phyloP scores from a whole-genome alignment of 2,888 invertebrate species.

The Agrypnus murinus region DNA sequence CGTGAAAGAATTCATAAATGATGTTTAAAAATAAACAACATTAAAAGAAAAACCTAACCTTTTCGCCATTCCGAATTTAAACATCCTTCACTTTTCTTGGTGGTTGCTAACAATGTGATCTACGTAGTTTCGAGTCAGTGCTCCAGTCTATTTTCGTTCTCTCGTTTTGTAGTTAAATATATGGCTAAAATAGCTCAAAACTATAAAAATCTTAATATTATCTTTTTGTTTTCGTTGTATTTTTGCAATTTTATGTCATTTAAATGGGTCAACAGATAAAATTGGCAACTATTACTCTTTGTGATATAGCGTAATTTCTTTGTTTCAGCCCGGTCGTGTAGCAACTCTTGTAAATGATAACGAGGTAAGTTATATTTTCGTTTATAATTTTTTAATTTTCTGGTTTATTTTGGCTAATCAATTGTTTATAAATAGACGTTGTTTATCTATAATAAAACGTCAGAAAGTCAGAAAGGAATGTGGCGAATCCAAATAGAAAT shows the following conservation, averaged over 20 bases:
- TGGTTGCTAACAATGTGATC: no score
- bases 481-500: no score
- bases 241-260: constrained; percentile 3
- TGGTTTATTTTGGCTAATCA: no score
- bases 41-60: no score
- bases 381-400: no score
- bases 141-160: neutral
- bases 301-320: constrained; percentile 55
- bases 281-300: constrained; percentile 8
- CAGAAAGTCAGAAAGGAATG: no score
- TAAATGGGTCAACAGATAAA: constrained; percentile 22
- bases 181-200: neutral
- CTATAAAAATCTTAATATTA: neutral
- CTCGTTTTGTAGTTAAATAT: constrained; percentile 1
- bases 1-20: no score
- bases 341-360: constrained; percentile 88
- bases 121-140: neutral
- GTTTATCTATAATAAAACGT: no score
- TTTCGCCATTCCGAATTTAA: no score
- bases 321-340: constrained; percentile 92
- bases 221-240: neutral
- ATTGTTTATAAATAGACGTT: no score
- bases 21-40: no score
- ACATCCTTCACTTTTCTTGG: no score
- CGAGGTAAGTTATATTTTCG: constrained; percentile 77